Evolutionary conservation across 2,113 vertebrate species (phyloP).

Genomic region (Sinocyclocheilus anshuiensis): DNA sequence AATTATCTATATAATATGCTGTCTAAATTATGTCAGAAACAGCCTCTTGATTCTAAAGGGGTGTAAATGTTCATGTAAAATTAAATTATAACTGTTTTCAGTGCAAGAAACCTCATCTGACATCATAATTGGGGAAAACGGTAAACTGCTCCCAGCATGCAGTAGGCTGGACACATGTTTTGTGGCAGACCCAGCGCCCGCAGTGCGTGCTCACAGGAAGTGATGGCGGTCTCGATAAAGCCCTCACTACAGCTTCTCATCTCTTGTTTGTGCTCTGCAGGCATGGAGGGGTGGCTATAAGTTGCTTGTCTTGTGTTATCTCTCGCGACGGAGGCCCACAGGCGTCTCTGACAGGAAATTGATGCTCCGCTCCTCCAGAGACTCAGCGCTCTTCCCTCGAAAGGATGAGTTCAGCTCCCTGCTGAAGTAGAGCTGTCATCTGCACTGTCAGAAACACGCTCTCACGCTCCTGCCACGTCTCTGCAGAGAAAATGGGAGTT

Average conservation of each 20-base stretch:
- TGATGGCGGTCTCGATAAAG: constrained; percentile 32
- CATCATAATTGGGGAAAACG: background rate
- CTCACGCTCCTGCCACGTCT: background rate
- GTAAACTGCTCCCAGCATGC: background rate
- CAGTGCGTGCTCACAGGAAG: background rate
- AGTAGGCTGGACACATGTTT: background rate
- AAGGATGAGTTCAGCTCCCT: constrained; percentile 69
- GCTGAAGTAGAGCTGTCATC: constrained; percentile 64
- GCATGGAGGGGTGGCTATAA: constrained; percentile 33
- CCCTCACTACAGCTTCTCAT: constrained; percentile 55
- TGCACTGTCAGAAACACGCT: constrained; percentile 59
- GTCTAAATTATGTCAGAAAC: too few species aligned
- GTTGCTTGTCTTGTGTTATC: constrained; percentile 66
- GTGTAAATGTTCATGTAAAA: background rate
- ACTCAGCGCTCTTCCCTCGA: constrained; percentile 56
- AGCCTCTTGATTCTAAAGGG: background rate
- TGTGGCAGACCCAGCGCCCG: background rate
- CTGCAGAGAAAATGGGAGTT: constrained; percentile 50
- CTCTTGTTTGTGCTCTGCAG: constrained; percentile 49
- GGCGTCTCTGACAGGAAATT: constrained; percentile 69
- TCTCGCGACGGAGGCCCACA: constrained; percentile 54
- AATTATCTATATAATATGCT: too few species aligned
- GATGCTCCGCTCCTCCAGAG: constrained; percentile 61
- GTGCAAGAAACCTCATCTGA: background rate
- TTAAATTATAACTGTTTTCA: background rate